phyloP scores from a whole-genome alignment of 2,797 vertebrate species.

The Aldrovandia affinis region DNA sequence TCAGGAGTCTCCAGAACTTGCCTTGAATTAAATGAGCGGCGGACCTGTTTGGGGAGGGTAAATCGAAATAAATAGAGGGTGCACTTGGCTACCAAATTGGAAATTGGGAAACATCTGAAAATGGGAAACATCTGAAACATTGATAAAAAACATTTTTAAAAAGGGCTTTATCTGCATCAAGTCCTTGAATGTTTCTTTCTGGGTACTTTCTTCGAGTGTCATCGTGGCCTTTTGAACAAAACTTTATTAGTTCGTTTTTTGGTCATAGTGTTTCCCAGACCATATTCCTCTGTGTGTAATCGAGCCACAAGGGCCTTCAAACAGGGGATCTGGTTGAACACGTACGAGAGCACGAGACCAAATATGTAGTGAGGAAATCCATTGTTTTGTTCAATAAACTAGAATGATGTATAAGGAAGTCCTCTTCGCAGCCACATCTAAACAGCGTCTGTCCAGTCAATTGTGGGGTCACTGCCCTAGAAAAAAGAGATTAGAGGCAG shows the following conservation, averaged over 20 bases:
- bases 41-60: too few species aligned
- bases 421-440: not conserved
- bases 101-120: too few species aligned
- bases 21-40: too few species aligned
- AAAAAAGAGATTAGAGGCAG: slow-evolving; percentile 27
- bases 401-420: not conserved
- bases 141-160: too few species aligned
- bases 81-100: too few species aligned
- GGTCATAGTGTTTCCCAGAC: not conserved
- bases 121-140: too few species aligned
- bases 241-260: not conserved
- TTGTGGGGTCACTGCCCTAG: slow-evolving; percentile 21
- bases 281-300: not conserved
- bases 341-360: not conserved
- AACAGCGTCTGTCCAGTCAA: not conserved
- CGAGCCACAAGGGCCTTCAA: not conserved
- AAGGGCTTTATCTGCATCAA: not conserved
- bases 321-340: not conserved
- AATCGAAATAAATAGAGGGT: too few species aligned
- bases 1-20: too few species aligned
- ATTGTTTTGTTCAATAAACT: not conserved
- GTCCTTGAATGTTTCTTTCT: not conserved
- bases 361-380: not conserved
- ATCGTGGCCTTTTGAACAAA: not conserved
- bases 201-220: not conserved